Base-by-base conservation (phyloP, 2,888 invertebrate genomes). In the Sinelater perroti region DNA sequence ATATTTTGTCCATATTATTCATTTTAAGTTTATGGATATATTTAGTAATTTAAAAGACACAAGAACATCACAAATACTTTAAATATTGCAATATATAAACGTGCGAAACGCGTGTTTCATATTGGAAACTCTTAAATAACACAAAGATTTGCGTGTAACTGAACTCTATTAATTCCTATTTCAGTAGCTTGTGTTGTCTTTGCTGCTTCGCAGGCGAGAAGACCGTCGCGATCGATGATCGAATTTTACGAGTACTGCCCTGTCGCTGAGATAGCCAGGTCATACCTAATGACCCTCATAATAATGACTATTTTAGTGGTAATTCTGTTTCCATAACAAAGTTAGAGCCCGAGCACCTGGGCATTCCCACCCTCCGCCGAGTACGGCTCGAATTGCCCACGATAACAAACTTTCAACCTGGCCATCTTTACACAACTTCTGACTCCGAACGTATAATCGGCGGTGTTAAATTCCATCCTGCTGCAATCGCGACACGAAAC, bases 261-360 rank as follows among this genome's bases (percentile, higher is more conserved):
- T 44, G 28, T 26, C n/a, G 8, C 7, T 8, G 30, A 13, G 44
- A 64, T 66, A 56, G 60, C 60, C 69, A 65, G 69, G 72, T 71
- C 71, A 70, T 70, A 72, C 67, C 72, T 73, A 73, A 74, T 74
- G 72, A 74, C 72, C 71, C 72, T 71, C 70, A 73, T 72, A 70
- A 71, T 73, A 72, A 75, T 74, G 73, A 73, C 72, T 74, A 69
- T 72, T 75, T 75, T 71, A 73, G 72, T 71, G 72, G 72, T 74
- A 74, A 74, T 74, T 74, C 66, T 73, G 75, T 74, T 74, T 75
- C 75, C 73, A 74, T 74, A 75, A 75, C 72, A 74, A 75, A 75
- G 74, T 74, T 75, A 72, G 73, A 70, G 70, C 65, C 62, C 56
- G 64, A 53, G 69, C 75, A 74, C 71, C 73, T 75, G 75, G 68